phyloP scores from a whole-genome alignment of 2,797 vertebrate genomes.

The Halcyon leucocephala region DNA sequence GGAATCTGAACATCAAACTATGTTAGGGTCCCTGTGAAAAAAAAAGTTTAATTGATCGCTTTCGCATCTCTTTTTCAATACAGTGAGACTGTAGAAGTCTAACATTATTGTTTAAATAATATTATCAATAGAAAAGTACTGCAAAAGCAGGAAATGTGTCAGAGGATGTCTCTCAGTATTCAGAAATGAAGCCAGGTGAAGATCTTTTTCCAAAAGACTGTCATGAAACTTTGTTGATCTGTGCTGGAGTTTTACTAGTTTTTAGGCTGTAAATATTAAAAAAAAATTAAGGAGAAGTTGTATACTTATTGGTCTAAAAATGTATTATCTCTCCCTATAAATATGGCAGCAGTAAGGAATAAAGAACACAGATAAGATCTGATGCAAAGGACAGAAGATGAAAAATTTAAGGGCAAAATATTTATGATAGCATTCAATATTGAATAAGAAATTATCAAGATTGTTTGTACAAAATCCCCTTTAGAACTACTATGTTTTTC shows the following conservation, averaged over 20 bases:
- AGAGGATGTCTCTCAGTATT: neutral
- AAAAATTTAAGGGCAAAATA: neutral
- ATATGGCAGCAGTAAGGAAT: neutral
- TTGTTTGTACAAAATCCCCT: accelerated
- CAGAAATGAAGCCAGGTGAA: neutral
- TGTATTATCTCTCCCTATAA: neutral
- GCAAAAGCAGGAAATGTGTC: neutral
- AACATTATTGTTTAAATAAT: neutral
- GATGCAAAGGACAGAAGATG: neutral
- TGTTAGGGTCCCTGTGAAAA: neutral
- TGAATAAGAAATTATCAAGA: neutral
- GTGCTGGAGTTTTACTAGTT: neutral
- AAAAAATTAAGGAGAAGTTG: neutral
- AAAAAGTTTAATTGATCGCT: neutral
- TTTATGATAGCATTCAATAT: neutral
- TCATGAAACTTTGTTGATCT: neutral
- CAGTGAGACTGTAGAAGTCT: neutral
- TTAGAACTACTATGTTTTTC: neutral
- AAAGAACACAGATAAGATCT: neutral
- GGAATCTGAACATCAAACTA: neutral
- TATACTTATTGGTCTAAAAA: neutral
- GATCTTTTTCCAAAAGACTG: neutral
- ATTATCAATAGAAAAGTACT: accelerated
- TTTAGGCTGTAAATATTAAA: neutral
- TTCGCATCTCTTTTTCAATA: neutral